These are phyloP conservation scores for Corydoras maculifer DNA, from an alignment of 2,113 vertebrate species.

Conservation along the genomic window DNA sequence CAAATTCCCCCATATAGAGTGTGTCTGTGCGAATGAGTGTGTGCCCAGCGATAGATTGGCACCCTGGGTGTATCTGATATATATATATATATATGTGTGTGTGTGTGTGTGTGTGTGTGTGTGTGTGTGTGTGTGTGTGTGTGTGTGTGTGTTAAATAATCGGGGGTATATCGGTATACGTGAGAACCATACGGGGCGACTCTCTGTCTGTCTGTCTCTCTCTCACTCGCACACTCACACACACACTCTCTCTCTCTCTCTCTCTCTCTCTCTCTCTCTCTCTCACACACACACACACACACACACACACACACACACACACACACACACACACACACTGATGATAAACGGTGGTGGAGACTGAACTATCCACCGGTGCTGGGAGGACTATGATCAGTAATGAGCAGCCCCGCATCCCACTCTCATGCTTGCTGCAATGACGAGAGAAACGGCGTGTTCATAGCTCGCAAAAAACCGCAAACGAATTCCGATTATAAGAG, in stretches of 20 bases:
- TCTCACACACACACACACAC: not conserved
- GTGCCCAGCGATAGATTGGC: no score
- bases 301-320: constrained; percentile 1
- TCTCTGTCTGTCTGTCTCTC: no score
- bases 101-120: no score
- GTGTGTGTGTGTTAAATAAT: no score
- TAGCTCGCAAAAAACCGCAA: not conserved
- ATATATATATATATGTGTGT: no score
- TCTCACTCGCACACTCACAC: not conserved
- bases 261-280: no score
- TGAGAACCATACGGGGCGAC: no score
- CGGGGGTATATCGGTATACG: no score
- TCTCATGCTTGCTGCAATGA: not conserved
- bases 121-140: no score
- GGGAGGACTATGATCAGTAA: not conserved
- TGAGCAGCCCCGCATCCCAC: not conserved
- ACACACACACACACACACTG: not conserved
- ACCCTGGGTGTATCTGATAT: no score
- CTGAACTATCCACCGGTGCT: not conserved
- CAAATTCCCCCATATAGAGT: no score
- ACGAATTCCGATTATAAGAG: not conserved
- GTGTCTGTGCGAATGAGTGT: no score
- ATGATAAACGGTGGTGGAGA: not conserved
- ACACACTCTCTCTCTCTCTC: not conserved
- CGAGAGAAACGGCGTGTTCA: not conserved